These are phyloP conservation scores for Sebastes vulpes DNA, from an alignment of 2,797 vertebrate species.

Conservation along the genomic window DNA sequence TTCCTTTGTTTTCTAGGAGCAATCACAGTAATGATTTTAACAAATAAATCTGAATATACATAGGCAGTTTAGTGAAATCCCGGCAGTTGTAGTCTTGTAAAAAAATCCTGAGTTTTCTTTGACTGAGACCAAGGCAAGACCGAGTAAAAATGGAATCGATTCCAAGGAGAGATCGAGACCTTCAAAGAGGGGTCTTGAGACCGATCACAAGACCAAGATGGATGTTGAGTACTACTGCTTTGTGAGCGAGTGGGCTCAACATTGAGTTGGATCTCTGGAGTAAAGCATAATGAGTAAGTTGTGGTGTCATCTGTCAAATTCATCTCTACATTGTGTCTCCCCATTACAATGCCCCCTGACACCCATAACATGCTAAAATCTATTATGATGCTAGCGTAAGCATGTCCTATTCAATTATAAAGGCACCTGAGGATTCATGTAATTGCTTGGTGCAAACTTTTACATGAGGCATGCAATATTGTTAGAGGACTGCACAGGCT, in stretches of 20 bases:
- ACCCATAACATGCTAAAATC: conserved; percentile 43
- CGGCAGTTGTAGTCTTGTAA: not conserved
- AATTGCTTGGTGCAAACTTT: conserved; percentile 14
- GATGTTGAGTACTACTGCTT: not conserved
- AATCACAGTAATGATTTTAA: not conserved
- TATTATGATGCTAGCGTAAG: conserved; percentile 26
- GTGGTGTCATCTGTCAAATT: conserved; percentile 63
- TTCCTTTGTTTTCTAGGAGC: not conserved
- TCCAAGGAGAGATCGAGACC: not conserved
- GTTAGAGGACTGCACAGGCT: not conserved
- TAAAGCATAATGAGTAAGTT: conserved; percentile 48
- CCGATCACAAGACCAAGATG: not conserved
- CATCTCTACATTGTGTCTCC: conserved; percentile 38
- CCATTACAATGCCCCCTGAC: conserved; percentile 36
- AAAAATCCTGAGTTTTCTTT: not conserved
- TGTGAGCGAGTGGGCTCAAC: conserved; percentile 41
- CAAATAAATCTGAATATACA: not conserved
- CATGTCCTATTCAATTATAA: conserved; percentile 48
- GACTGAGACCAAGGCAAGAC: not conserved
- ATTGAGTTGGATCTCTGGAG: conserved; percentile 58
- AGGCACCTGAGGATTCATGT: conserved; percentile 37
- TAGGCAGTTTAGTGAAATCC: not conserved
- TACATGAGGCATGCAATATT: not conserved
- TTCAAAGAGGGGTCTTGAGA: not conserved
- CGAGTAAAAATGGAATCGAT: not conserved